Evolutionary conservation across 37 sponge, comb jelly and placozoan species (phyloP), one percentile per base, ranked within the genome.

Genomic region (Beroe forskalii): DNA sequence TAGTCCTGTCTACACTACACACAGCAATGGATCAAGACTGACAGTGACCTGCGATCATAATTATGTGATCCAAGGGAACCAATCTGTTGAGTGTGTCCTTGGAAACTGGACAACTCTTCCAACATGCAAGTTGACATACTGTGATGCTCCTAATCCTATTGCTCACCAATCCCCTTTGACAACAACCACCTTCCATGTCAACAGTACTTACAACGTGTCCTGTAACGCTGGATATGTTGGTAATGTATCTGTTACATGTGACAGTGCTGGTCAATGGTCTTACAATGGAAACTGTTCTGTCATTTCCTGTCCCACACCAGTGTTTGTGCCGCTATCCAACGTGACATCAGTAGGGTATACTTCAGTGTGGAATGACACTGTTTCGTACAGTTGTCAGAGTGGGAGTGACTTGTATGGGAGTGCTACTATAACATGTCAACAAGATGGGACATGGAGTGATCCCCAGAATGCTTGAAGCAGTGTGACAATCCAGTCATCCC

Each of bases 21-120:
- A 31, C 39, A 35, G 1, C 9, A 69, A 69, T 36, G 72, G 72
- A 36, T 32, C 72, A 14, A 32, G 19, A 8, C 38, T 69, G 12
- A 33, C 32, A 36, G 32, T 69, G 33, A 69, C 72, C 38, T 69
- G 72, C 32, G 72, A 69, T 37, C 36, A 69, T 20, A 69, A 69
- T 37, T 69, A 69, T 36, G 38, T 32, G 9, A 69, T 35, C 32
- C 32, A 27, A 31, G 72, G 72, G 28, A 69, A 3, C 17, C 28
- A 32, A 36, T 33, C 27, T 69, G 19, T 36, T 69, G 27, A 27
- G 32, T 69, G 72, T 69, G 35, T 69, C 19, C 72, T 69, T 36
- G 72, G 72, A 2, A 69, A 69, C 38, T 69, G 72, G 72, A 69
- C 37, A 2, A 36, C 39, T 36, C 72, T 36, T 9, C 39, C 39